These are phyloP conservation scores for Xestia sexstrigata DNA, from an alignment of 2,888 invertebrate genomes.

Conservation along the genomic window DNA sequence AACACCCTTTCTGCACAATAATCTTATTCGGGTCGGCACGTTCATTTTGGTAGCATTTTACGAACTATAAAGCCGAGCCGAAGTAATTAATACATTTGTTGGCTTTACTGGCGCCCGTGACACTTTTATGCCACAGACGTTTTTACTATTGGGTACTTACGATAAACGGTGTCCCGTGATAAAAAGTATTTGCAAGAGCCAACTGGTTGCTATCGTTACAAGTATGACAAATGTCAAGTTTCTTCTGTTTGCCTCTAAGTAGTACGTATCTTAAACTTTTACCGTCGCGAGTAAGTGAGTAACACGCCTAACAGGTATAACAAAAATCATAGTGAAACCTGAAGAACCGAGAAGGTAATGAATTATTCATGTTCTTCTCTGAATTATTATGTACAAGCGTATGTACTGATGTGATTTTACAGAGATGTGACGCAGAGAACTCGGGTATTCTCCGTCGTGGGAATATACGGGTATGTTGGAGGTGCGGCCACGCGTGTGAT, in stretches of 20 bases:
- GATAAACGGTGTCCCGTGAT: too few species aligned
- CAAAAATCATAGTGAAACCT: slow-evolving; percentile 62
- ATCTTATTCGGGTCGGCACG: not conserved
- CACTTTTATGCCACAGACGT: not conserved
- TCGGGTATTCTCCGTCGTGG: slow-evolving; percentile 11
- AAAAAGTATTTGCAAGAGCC: not conserved
- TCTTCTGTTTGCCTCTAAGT: too few species aligned
- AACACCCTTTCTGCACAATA: not conserved
- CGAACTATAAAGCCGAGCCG: not conserved
- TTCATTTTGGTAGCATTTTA: not conserved
- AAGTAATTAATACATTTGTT: not conserved
- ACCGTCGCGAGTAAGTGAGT: not conserved
- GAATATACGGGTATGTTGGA: slow-evolving; percentile 13
- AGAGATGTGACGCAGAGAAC: slow-evolving; percentile 39
- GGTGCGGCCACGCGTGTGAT: slow-evolving; percentile 11
- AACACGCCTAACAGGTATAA: slow-evolving; percentile 42
- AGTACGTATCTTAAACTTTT: not conserved
- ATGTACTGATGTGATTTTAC: slow-evolving; percentile 63
- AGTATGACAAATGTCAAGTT: not conserved
- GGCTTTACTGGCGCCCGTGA: not conserved
- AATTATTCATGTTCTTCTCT: slow-evolving; percentile 61
- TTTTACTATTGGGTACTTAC: too few species aligned
- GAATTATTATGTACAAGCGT: slow-evolving; percentile 63
- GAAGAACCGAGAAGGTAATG: slow-evolving; percentile 42
- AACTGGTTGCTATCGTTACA: not conserved